Evolutionary conservation across 1,140 invertebrate genomes (phyloP).

Genomic region (Drosophila sechellia): DNA sequence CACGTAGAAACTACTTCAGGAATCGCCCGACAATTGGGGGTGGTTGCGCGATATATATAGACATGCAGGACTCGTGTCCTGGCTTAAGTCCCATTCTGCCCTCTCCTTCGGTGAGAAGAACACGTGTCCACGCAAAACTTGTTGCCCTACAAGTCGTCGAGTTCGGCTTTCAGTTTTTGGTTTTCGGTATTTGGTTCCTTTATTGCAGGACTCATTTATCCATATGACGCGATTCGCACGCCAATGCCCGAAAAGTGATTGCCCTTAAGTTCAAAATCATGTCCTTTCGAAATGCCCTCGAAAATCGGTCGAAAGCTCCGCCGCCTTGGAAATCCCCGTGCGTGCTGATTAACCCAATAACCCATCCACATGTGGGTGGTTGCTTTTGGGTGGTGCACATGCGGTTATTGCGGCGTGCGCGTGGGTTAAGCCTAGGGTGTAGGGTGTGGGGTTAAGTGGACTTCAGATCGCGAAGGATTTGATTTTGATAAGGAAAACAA

Average conservation of each 20-base stretch:
- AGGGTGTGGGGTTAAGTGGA: not conserved
- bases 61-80: constrained; percentile 32
- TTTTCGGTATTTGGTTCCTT: constrained; percentile 8
- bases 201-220: constrained; percentile 39
- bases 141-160: constrained; percentile 32
- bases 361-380: constrained; percentile 40
- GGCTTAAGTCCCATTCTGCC: constrained; percentile 36
- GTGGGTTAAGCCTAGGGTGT: constrained; percentile 8
- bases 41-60: constrained; percentile 8
- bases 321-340: constrained; percentile 39
- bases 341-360: constrained; percentile 62
- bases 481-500: constrained; percentile 35
- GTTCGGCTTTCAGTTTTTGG: not conserved
- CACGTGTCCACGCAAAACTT: constrained; percentile 53
- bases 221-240: constrained; percentile 60
- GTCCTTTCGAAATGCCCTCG: constrained; percentile 35
- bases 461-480: constrained; percentile 28
- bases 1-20: constrained; percentile 82
- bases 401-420: constrained; percentile 22
- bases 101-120: constrained; percentile 22
- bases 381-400: constrained; percentile 17
- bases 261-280: constrained; percentile 62
- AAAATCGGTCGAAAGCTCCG: constrained; percentile 20
- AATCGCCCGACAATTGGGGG: constrained; percentile 36
- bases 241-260: constrained; percentile 49